Percentiles rank a stretch among this genome's conserved stretches.
These are phyloP conservation scores for Ranitomeya variabilis DNA, from an alignment of 2,113 vertebrate genomes.

Conservation along the genomic window DNA sequence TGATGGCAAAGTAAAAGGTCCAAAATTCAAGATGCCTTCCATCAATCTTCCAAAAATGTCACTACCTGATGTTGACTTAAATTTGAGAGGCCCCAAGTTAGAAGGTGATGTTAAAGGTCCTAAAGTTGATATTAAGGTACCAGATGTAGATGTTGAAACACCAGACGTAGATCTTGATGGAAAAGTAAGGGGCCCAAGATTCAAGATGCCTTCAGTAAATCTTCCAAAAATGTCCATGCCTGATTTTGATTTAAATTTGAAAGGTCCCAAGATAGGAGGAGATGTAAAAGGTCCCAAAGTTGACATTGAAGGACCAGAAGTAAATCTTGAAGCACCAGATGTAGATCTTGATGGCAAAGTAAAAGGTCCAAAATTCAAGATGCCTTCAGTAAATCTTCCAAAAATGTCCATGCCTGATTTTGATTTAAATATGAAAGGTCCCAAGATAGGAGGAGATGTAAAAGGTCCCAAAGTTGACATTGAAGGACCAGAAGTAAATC, in stretches of 20 bases:
- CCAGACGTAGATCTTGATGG: neutral
- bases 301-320: conserved; percentile 53
- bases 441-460: conserved; percentile 65
- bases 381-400: conserved; percentile 34
- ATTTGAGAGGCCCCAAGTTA: conserved; percentile 58
- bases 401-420: neutral
- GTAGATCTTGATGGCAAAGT: conserved; percentile 47
- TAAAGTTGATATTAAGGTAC: neutral
- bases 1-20: conserved; percentile 39
- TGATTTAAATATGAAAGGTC: conserved; percentile 65
- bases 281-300: conserved; percentile 60
- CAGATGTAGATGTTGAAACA: neutral
- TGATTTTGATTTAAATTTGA: conserved; percentile 45
- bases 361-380: conserved; percentile 23
- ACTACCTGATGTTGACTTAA: conserved; percentile 59
- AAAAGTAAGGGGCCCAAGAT: neutral
- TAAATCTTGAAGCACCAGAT: conserved; percentile 33
- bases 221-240: conserved; percentile 62
- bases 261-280: conserved; percentile 45
- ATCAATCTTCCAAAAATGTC: neutral
- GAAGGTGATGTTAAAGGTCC: conserved; percentile 54
- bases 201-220: conserved; percentile 49
- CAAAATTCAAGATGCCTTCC: conserved; percentile 3
- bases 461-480: conserved; percentile 72
- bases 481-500: neutral